Conservation (phyloP, 2,888 invertebrate species). For the Drosophila picticornis region DNA sequence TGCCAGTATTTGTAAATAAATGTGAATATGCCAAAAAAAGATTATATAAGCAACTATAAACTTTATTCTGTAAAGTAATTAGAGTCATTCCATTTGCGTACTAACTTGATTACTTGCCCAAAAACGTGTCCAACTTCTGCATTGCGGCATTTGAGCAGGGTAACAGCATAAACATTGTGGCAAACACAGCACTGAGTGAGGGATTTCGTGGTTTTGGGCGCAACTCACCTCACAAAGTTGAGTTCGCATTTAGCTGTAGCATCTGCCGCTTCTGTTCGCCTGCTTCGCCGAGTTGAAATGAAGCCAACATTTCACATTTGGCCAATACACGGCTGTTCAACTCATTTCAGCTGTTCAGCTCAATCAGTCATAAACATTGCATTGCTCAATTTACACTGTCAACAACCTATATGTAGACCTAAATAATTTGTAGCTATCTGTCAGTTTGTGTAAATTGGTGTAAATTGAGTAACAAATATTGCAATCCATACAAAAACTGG, state of each 20-base stretch:
- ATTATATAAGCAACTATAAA: not conserved
- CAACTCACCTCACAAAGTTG: conserved; percentile 19
- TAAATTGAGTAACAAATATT: no score
- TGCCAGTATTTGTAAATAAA: not conserved
- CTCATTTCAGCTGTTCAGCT: not conserved
- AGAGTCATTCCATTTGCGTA: not conserved
- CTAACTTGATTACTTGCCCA: not conserved
- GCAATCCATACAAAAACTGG: no score
- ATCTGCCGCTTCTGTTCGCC: conserved; percentile 12
- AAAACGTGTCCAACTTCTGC: not conserved
- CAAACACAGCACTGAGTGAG: not conserved
- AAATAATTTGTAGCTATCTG: no score
- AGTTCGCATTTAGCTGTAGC: not conserved
- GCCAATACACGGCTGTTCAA: not conserved
- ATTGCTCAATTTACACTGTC: not conserved
- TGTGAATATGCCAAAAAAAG: not conserved
- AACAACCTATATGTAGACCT: no score
- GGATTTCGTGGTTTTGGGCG: not conserved
- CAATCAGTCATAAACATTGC: not conserved
- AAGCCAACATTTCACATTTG: not conserved
- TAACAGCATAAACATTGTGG: not conserved
- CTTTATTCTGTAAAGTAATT: not conserved
- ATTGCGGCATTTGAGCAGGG: not conserved
- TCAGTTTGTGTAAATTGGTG: no score
- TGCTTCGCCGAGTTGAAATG: conserved; percentile 7